A percentile compares a stretch with the other conserved stretches of the same genome.
Evolutionary conservation across 2,113 vertebrate species (phyloP).

Genomic region (Okapia johnstoni): DNA sequence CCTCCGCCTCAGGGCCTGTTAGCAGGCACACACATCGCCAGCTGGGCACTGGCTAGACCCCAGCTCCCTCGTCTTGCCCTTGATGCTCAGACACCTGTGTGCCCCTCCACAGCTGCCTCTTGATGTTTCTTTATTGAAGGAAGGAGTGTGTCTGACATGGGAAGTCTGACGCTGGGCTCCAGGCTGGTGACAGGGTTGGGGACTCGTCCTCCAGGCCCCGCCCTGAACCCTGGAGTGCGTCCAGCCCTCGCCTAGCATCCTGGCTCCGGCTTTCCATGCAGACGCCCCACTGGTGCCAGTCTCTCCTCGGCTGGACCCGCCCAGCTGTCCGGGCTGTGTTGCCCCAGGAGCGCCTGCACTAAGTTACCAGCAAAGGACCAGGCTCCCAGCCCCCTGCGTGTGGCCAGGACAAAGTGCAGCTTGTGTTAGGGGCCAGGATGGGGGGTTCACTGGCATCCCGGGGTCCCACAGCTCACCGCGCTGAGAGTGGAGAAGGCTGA

Average conservation of each 20-base stretch:
- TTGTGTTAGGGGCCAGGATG: background rate
- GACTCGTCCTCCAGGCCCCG: background rate
- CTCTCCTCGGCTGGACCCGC: background rate
- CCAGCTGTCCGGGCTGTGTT: background rate
- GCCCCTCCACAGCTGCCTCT: background rate
- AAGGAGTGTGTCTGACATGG: background rate
- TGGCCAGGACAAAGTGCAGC: background rate
- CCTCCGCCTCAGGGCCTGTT: background rate
- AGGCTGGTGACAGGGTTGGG: background rate
- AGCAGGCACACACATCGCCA: background rate
- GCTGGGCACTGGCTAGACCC: background rate
- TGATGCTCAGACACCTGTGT: background rate
- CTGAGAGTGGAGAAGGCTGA: background rate
- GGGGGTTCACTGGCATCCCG: background rate
- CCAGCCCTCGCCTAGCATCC: background rate
- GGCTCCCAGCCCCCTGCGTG: background rate
- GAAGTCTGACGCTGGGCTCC: background rate
- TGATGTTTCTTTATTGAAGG: background rate
- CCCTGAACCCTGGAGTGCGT: background rate
- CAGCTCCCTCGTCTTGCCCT: background rate
- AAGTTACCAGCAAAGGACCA: background rate
- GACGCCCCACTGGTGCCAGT: background rate
- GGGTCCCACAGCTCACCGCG: background rate
- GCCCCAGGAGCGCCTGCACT: background rate
- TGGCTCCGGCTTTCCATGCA: background rate